A percentile compares a stretch with the other conserved stretches of the same genome.
These are phyloP conservation scores for Cottoperca gobio DNA, from an alignment of 2,797 vertebrate genomes.

Conservation along the genomic window DNA sequence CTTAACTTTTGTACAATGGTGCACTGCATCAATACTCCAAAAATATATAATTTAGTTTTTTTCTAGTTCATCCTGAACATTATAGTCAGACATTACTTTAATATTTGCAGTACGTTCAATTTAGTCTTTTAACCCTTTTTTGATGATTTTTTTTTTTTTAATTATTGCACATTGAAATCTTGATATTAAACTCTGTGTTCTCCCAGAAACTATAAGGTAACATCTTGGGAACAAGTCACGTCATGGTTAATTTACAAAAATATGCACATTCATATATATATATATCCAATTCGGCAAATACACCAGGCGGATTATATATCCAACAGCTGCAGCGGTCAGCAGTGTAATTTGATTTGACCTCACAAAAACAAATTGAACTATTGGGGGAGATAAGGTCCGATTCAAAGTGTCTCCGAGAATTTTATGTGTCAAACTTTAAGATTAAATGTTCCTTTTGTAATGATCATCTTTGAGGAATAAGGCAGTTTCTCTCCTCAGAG, in stretches of 20 bases:
- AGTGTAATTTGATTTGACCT: conserved; percentile 26
- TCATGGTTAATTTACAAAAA: conserved; percentile 3
- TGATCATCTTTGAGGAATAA: conserved; percentile 48
- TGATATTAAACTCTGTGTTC: not conserved
- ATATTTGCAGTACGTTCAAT: not conserved
- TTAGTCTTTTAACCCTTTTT: not conserved
- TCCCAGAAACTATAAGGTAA: not conserved
- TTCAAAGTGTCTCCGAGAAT: conserved; percentile 1
- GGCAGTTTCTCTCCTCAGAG: conserved; percentile 26
- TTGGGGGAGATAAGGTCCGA: not conserved
- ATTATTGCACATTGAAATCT: not conserved
- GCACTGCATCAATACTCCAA: not conserved
- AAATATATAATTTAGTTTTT: no score
- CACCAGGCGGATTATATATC: conserved; percentile 11
- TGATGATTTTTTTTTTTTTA: not conserved
- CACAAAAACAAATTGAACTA: not conserved
- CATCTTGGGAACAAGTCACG: not conserved
- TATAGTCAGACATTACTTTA: not conserved
- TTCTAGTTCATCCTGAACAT: not conserved
- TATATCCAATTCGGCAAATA: conserved; percentile 19
- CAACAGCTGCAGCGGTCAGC: conserved; percentile 13
- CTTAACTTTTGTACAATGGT: not conserved
- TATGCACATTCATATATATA: conserved; percentile 7
- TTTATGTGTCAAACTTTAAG: conserved; percentile 5
- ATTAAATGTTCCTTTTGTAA: conserved; percentile 24